Conservation (phyloP, 2,797 vertebrate species). For the Anisognathus igniventris region DNA sequence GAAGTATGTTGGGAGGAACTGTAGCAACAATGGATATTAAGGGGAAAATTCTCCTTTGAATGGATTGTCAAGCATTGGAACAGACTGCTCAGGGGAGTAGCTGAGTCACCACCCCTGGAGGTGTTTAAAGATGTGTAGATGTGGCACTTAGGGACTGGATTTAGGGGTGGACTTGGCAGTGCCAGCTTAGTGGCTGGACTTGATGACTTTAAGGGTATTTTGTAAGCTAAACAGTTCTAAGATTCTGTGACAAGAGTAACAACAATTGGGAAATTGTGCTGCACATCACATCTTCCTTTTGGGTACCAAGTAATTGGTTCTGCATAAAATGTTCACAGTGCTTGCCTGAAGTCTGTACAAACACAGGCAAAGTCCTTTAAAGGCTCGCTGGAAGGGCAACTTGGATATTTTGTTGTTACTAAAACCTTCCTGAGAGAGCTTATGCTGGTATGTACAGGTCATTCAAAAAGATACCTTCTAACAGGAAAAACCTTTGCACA, state of each 20-base stretch:
- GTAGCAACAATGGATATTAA: background rate
- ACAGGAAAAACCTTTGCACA: background rate
- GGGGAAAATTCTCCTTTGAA: background rate
- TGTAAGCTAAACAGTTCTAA: background rate
- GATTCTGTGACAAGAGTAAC: background rate
- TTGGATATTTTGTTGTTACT: background rate
- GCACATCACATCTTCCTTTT: background rate
- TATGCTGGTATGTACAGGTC: background rate
- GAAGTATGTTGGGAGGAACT: background rate
- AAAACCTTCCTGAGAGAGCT: background rate
- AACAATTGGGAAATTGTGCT: background rate
- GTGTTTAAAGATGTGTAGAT: background rate
- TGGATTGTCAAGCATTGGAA: background rate
- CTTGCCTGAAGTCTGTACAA: background rate
- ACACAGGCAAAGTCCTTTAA: background rate
- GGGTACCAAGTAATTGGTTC: background rate
- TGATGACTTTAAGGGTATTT: background rate
- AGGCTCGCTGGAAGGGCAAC: rapidly evolving
- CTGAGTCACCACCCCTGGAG: background rate
- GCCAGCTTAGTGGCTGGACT: background rate
- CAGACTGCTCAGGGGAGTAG: background rate
- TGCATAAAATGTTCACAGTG: background rate
- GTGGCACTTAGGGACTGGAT: background rate
- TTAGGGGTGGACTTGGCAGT: background rate
- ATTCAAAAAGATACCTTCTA: background rate